Evolutionary conservation across 2,113 vertebrate species (phyloP), one percentile per base, ranked within the genome.

Genomic region (Gymnogyps californianus): DNA sequence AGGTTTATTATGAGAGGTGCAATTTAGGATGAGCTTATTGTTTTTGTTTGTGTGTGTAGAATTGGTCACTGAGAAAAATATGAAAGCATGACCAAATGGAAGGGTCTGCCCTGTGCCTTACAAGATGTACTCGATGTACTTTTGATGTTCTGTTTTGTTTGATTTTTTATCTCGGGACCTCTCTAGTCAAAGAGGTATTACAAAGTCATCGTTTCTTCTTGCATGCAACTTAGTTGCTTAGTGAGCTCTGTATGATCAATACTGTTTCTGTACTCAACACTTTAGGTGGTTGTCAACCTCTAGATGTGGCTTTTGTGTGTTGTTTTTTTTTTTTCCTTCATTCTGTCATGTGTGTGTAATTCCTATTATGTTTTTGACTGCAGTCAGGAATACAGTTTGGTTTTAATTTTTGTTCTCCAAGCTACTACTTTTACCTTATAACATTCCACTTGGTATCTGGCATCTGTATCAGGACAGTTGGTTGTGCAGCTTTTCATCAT

Each of bases 401-500:
- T 92, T 88, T 58, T 9, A 46, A 5, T 29, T 58, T 44, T 70
- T 83, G 8, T 42, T 95, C 22, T 76, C 31, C 20, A 29, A 49
- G 13, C 42, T 70, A 3, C 59, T 88, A 12, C 46, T 62, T 52
- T 46, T 71, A 49, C 32, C 10, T 42, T 51, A 14, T 2, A 52
- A 2, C 21, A 10, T 67, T 80, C 24, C 17, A 6, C 21, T 67
- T 51, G 51, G 5, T 84, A 15, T 62, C 46, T 83, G 61, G 8
- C 4, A 5, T 62, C 28, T 62, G 6, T 47, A 0, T 70, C 3
- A 7, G 18, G 19, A 14, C 34, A 66, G 32, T 59, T 7, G 20
- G 6, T 40, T 88, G 42, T 29, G 17, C 1, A 1, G 34, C 34
- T 87, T 87, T 66, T 42, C 26, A 6, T 16, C 51, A 12, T 55